phyloP scores from a whole-genome alignment of 2,797 vertebrate genomes.

The Pelochelys cantorii region DNA sequence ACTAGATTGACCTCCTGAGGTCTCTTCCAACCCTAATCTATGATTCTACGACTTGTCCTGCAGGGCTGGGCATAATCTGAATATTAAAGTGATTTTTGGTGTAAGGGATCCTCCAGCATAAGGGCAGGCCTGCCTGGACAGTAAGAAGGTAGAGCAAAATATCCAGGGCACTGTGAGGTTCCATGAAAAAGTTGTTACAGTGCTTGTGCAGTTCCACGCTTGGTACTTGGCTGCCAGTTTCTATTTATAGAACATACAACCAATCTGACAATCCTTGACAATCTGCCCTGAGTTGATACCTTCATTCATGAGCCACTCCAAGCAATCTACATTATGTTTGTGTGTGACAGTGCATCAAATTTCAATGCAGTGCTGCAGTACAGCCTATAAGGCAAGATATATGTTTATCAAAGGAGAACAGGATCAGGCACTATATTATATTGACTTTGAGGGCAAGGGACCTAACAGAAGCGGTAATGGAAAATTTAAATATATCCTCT shows the following conservation, averaged over 20 bases:
- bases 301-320: background rate
- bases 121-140: background rate
- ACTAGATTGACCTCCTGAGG: too few species aligned
- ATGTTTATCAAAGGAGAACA: background rate
- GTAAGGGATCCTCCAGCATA: background rate
- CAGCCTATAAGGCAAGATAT: background rate
- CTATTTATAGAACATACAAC: background rate
- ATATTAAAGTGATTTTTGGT: background rate
- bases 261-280: background rate
- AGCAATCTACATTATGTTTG: background rate
- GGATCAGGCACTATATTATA: background rate
- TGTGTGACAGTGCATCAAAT: background rate
- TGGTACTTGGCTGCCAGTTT: background rate
- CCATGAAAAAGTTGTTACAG: background rate
- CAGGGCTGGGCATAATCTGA: background rate
- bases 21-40: too few species aligned
- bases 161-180: background rate
- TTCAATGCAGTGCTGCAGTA: background rate
- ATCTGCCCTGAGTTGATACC: background rate
- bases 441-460: background rate
- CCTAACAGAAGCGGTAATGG: background rate
- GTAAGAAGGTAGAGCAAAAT: background rate
- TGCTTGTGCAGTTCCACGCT: background rate
- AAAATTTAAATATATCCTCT: background rate
- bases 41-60: background rate